Conservation (phyloP, 2,888 invertebrate genomes). For the Habrosyne pyritoides region DNA sequence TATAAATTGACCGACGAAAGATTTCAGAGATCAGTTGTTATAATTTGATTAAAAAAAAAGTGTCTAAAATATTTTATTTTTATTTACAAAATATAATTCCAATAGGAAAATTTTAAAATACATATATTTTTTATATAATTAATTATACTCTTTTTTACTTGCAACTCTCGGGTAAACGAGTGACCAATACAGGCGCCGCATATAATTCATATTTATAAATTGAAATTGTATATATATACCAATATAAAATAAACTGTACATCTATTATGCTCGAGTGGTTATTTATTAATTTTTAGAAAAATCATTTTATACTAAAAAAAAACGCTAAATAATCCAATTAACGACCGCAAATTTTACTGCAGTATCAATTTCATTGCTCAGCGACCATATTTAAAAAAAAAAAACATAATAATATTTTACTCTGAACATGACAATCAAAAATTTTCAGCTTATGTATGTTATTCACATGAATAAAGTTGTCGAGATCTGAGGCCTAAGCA, state of each 20-base stretch:
- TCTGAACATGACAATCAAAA: too few relatives aligned
- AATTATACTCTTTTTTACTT: too few relatives aligned
- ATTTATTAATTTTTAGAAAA: not conserved
- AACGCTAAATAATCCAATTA: too few relatives aligned
- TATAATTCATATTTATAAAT: not conserved
- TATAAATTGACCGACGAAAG: not conserved
- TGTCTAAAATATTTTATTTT: not conserved
- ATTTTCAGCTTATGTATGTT: too few relatives aligned
- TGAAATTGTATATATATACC: too few relatives aligned
- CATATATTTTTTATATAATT: too few relatives aligned
- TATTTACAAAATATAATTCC: not conserved
- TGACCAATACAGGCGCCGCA: not conserved
- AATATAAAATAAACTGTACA: slow-evolving; percentile 18
- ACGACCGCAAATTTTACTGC: too few relatives aligned
- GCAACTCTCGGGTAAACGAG: not conserved
- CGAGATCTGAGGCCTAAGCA: too few relatives aligned
- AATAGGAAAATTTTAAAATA: not conserved
- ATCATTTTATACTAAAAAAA: not conserved
- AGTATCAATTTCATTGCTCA: too few relatives aligned
- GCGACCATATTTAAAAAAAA: too few relatives aligned
- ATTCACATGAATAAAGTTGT: too few relatives aligned
- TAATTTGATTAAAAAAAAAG: not conserved
- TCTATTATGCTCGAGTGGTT: slow-evolving; percentile 16
- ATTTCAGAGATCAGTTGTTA: slow-evolving; percentile 1
- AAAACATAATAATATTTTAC: too few relatives aligned